phyloP scores from a whole-genome alignment of 1,140 invertebrate genomes.

The Atta cephalotes region DNA sequence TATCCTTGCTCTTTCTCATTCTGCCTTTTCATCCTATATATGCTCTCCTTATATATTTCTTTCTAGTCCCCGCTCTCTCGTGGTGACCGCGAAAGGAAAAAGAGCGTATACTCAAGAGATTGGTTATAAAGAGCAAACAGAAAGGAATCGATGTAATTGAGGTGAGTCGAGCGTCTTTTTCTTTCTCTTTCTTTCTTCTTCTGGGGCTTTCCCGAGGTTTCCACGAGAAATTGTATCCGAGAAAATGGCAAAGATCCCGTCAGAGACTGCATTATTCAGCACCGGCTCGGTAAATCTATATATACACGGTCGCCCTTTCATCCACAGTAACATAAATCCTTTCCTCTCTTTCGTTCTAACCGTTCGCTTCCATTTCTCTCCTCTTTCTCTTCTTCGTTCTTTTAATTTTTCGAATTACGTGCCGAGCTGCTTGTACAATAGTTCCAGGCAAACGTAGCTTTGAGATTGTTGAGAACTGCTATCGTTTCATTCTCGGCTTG shows the following conservation, averaged over 20 bases:
- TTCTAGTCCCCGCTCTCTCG: neutral
- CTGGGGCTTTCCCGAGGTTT: constrained; percentile 2
- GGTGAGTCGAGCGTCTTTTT: constrained; percentile 25
- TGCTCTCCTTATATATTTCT: constrained; percentile 26
- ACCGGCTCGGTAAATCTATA: constrained; percentile 62
- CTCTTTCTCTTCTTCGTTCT: neutral
- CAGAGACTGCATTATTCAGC: constrained; percentile 66
- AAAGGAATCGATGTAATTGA: constrained; percentile 74
- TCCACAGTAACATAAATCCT: constrained; percentile 58
- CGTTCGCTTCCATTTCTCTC: neutral
- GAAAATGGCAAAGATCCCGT: constrained; percentile 66
- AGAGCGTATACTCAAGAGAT: constrained; percentile 64
- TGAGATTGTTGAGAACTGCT: neutral
- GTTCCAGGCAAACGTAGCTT: neutral
- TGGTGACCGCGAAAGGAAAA: constrained; percentile 46
- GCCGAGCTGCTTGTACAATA: constrained; percentile 29
- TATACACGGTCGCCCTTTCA: constrained; percentile 41
- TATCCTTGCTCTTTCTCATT: constrained; percentile 46
- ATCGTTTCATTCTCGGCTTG: neutral
- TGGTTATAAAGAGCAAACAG: constrained; percentile 72
- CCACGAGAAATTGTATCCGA: constrained; percentile 56
- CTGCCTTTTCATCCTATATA: neutral
- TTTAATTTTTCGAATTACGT: constrained; percentile 53
- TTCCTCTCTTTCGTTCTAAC: constrained; percentile 47
- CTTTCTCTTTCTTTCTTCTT: neutral